Base-by-base conservation (phyloP, 2,888 invertebrate genomes). In the Melinopterus prodromus region DNA sequence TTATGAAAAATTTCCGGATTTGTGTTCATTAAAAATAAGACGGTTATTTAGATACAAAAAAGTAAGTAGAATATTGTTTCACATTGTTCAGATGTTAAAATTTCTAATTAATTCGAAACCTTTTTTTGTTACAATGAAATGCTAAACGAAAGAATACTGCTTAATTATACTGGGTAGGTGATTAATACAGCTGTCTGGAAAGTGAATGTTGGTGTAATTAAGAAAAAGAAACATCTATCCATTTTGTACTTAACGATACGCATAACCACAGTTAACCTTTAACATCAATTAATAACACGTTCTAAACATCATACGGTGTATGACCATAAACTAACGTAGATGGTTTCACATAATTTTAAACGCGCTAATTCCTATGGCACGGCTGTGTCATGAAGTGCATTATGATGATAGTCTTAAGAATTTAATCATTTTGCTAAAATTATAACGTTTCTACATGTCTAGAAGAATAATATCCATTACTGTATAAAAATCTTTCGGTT, bases 251-350 rank as follows among this genome's bases (percentile, higher is more conserved):
- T 53, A 53, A 1, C 53, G 53, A 53, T 53, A 53, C 53, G 53
- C 53, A 53, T 53, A 53, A 53, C 9, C 53, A 53, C 53, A 12
- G 53, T 53, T 53, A 53, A 53, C 53, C 53, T 53, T 53, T 53
- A 53, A 53, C 53, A 53, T 53, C 53, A 53, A 53, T 53, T 53
- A 53, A 53, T 53, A 53, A 53, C 53, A 53, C 53, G 53, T 53
- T 53, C 53, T 53, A 53, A 53, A 53, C 53, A 26, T 26, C 26
- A 53, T 7, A 53, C 53, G 53, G 0, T 53, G 53, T 53, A 53
- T 12, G 53, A 53, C 53, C 53, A 53, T 53, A 53, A 53, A 12
- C 53, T 53, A 53, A 12, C 53, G 53, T 12, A 7, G 53, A 53
- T 53, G 12, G 53, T 53, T 53, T 53, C 53, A 9, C 53, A 53